Evolutionary conservation across 2,888 invertebrate species (phyloP).

Genomic region (Callinectes sapidus): DNA sequence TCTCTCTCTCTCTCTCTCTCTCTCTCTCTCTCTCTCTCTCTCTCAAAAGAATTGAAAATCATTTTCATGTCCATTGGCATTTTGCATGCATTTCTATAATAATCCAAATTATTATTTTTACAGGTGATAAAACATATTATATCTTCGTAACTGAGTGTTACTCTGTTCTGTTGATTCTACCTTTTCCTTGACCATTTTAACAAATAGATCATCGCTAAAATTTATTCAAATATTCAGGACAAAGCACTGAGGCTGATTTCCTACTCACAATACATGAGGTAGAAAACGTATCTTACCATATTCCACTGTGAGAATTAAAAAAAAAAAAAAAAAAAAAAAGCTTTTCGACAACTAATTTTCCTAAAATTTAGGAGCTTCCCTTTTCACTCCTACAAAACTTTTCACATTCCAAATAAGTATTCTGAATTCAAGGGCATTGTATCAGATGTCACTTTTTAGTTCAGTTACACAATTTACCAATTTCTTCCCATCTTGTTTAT

Average conservation of each 20-base stretch:
- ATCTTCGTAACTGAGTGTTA: too few relatives aligned
- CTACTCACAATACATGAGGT: background rate
- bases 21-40: background rate
- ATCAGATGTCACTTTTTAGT: too few relatives aligned
- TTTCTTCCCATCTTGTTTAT: background rate
- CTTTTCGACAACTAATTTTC: background rate
- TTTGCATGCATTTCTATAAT: too few relatives aligned
- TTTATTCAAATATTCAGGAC: too few relatives aligned
- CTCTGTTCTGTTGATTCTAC: too few relatives aligned
- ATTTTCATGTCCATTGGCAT: too few relatives aligned
- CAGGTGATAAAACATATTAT: too few relatives aligned
- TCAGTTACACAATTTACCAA: background rate
- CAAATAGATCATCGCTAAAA: too few relatives aligned
- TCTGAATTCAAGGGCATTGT: background rate
- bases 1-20: background rate
- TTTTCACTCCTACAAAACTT: background rate
- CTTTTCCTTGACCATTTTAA: too few relatives aligned
- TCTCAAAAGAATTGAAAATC: too few relatives aligned
- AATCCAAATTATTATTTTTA: too few relatives aligned
- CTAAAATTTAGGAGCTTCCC: background rate
- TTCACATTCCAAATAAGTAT: background rate
- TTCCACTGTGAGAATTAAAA: background rate
- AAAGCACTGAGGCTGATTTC: too few relatives aligned
- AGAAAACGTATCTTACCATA: background rate
- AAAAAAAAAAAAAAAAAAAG: background rate